Evolutionary conservation across 2,888 invertebrate genomes (phyloP).

Genomic region (Nomada ruficornis): DNA sequence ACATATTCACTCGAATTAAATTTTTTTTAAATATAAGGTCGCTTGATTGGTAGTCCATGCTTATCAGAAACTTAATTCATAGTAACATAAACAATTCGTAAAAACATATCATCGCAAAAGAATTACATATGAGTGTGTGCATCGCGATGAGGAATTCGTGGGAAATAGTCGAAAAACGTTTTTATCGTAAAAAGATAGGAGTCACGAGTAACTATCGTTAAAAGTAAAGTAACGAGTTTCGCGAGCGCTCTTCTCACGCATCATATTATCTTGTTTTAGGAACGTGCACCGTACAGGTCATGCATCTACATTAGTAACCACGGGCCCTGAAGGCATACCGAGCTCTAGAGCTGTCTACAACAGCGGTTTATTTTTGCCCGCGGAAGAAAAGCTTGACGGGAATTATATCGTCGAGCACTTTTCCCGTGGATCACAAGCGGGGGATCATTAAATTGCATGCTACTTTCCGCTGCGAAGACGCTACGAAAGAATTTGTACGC

Average conservation of each 20-base stretch:
- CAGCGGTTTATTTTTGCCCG: slow-evolving; percentile 19
- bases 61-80: neutral
- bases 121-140: neutral
- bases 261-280: slow-evolving; percentile 38
- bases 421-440: slow-evolving; percentile 16
- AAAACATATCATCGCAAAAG: neutral
- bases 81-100: neutral
- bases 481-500: neutral
- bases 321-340: slow-evolving; percentile 39
- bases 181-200: slow-evolving; percentile 37
- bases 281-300: slow-evolving; percentile 24
- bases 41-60: slow-evolving; percentile 57
- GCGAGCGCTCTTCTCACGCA: slow-evolving; percentile 38
- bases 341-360: slow-evolving; percentile 26
- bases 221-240: slow-evolving; percentile 44
- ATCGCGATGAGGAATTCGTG: slow-evolving; percentile 6
- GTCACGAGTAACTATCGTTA: slow-evolving; percentile 23
- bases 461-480: neutral
- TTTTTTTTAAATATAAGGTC: neutral
- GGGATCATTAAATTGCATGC: slow-evolving; percentile 2
- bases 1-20: no score
- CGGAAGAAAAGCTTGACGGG: slow-evolving; percentile 33
- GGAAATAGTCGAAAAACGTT: slow-evolving; percentile 25
- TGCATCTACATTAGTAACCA: slow-evolving; percentile 44
- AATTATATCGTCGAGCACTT: slow-evolving; percentile 32